Evolutionary conservation across 2,797 vertebrate genomes (phyloP).

Genomic region (Ciconia nigra): DNA sequence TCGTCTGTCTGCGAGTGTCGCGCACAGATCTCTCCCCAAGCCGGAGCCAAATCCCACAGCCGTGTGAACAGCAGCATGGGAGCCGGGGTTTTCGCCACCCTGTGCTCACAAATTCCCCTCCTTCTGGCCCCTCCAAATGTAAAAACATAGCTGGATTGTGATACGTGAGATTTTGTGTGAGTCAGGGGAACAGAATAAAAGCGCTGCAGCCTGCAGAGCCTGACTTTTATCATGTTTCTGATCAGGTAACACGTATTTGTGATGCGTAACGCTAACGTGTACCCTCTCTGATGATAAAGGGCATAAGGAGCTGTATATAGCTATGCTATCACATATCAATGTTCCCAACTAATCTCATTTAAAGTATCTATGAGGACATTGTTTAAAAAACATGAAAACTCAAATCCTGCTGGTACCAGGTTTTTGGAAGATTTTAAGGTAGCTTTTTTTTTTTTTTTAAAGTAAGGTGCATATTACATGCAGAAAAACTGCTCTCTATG

Average conservation of each 20-base stretch:
- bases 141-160: not conserved
- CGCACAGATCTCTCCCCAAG: fast-evolving
- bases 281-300: not conserved
- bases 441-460: not conserved
- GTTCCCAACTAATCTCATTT: not conserved
- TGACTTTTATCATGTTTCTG: fast-evolving
- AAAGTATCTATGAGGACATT: fast-evolving
- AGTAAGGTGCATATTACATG: not conserved
- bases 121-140: not conserved
- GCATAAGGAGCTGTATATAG: not conserved
- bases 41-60: not conserved
- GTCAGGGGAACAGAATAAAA: not conserved
- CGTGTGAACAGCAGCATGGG: not conserved
- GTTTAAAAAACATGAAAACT: not conserved
- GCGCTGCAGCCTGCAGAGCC: not conserved
- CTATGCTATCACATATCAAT: fast-evolving
- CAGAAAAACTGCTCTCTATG: not conserved
- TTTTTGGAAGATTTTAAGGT: not conserved
- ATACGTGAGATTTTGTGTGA: not conserved
- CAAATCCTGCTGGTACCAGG: not conserved
- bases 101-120: not conserved
- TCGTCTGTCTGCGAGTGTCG: not conserved
- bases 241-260: fast-evolving
- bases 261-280: fast-evolving
- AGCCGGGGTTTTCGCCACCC: not conserved